Base-by-base conservation (phyloP, 2,797 vertebrate species). In the Ibycter americanus region DNA sequence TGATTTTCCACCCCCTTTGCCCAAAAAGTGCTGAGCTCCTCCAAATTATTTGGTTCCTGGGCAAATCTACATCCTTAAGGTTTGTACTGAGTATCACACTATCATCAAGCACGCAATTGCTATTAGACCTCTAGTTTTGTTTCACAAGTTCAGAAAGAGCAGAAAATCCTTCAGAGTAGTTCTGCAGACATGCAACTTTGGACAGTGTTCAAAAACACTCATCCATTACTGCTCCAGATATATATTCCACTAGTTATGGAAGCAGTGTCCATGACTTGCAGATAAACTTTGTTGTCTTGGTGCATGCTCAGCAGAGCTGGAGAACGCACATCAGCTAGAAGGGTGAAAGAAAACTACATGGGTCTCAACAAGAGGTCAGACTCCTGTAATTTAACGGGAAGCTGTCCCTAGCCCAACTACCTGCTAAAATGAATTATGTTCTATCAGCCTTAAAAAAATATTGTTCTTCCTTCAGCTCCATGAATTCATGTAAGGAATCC, bases 41-140 rank as follows among this genome's bases (percentile, higher is more conserved):
- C 12, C 27, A 54, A 23, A 17, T 25, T 22, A 23, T 21, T n/a
- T 51, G 16, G 17, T 13, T 51, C 23, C 26, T 27, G 22, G 32
- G 52, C 26, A 74, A 68, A 74, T 15, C 31, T 20, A 46, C 72
- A 65, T 14, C 55, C 55, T 61, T 23, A 8, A 51, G 12, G 20
- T 29, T 42, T 27, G 16, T 20, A 12, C 11, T 46, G 6, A 51
- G 8, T 14, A 56, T 25, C 38, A 19, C 0, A 0, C 27, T 22
- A 38, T 49, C 70, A 34, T 10, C 59, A 46, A 66, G 56, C 29
- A 25, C 2, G 6, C 16, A 54, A n/a, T 1, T 63, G 29, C 13
- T 32, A 65, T 4, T 21, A 54, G 42, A 26, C 34, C 31, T 15
- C 17, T 9, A 8, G 23, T 36, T 76, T 40, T 59, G 58, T 15